phyloP scores from a whole-genome alignment of 2,888 invertebrate species.

The Iphiclides podalirius region DNA sequence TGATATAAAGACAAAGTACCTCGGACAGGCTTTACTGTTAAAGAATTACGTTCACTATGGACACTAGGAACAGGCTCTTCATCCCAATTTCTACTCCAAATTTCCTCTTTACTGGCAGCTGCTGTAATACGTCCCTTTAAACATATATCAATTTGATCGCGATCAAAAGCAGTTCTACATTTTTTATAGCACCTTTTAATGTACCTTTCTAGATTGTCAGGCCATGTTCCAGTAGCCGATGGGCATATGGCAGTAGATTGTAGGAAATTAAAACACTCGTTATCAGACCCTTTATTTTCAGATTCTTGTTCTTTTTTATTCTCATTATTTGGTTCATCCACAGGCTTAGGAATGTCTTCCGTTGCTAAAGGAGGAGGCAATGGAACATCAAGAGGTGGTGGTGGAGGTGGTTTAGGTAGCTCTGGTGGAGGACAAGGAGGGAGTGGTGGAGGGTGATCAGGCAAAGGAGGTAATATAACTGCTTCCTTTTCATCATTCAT shows the following conservation, averaged over 20 bases:
- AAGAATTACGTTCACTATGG: conserved; percentile 86
- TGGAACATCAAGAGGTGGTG: conserved; percentile 55
- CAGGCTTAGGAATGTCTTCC: conserved; percentile 63
- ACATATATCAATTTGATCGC: conserved; percentile 96
- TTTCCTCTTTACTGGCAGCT: conserved; percentile 91
- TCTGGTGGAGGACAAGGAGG: conserved; percentile 76
- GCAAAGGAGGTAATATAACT: conserved; percentile 71
- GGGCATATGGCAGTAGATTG: conserved; percentile 56
- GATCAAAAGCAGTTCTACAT: conserved; percentile 92
- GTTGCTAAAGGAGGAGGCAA: conserved; percentile 69
- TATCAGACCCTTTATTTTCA: conserved; percentile 48
- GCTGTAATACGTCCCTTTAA: conserved; percentile 96
- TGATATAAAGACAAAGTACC: conserved; percentile 81
- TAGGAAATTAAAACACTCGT: conserved; percentile 52
- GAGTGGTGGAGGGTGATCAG: conserved; percentile 76
- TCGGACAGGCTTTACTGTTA: conserved; percentile 82
- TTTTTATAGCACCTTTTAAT: conserved; percentile 95
- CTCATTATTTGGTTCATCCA: conserved; percentile 44
- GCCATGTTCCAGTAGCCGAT: conserved; percentile 83
- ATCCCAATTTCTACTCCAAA: conserved; percentile 96
- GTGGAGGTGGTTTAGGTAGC: conserved; percentile 50
- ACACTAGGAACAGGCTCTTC: conserved; percentile 95
- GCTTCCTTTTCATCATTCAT: conserved; percentile 65
- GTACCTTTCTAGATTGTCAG: conserved; percentile 90
- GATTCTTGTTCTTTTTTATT: conserved; percentile 35